A percentile compares a stretch with the other conserved stretches of the same genome.
Conservation (phyloP, 1,140 invertebrate genomes). For the Arion vulgaris region DNA sequence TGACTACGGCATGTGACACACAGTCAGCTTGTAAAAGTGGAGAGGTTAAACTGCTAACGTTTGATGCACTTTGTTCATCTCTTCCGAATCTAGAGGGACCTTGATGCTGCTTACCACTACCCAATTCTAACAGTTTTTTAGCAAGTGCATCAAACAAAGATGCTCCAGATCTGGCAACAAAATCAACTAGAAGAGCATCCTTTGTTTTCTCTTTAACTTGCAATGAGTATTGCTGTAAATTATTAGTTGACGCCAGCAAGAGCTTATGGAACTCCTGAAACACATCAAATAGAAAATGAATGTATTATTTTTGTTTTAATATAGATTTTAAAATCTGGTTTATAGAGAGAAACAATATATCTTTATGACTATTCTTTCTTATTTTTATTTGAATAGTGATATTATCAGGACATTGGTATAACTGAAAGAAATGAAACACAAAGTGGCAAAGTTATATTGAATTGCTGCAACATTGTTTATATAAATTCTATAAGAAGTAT, state of each 20-base stretch:
- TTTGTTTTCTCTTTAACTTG: constrained; percentile 4
- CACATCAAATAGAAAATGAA: too few relatives aligned
- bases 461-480: too few relatives aligned
- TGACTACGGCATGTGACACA: background rate
- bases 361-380: too few relatives aligned
- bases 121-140: background rate
- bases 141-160: background rate
- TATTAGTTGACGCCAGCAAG: background rate
- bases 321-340: too few relatives aligned
- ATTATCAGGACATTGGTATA: too few relatives aligned
- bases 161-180: background rate
- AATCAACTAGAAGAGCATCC: background rate
- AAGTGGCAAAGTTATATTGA: too few relatives aligned
- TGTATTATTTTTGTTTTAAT: too few relatives aligned
- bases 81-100: background rate
- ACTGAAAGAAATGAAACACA: too few relatives aligned
- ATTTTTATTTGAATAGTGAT: too few relatives aligned
- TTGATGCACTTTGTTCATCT: background rate
- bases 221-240: background rate
- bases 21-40: background rate
- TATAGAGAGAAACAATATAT: too few relatives aligned
- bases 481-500: too few relatives aligned
- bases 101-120: background rate
- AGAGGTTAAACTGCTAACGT: background rate
- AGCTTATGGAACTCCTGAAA: background rate